phyloP scores from a whole-genome alignment of 2,113 vertebrate genomes.

The Gasterosteus nipponicus region DNA sequence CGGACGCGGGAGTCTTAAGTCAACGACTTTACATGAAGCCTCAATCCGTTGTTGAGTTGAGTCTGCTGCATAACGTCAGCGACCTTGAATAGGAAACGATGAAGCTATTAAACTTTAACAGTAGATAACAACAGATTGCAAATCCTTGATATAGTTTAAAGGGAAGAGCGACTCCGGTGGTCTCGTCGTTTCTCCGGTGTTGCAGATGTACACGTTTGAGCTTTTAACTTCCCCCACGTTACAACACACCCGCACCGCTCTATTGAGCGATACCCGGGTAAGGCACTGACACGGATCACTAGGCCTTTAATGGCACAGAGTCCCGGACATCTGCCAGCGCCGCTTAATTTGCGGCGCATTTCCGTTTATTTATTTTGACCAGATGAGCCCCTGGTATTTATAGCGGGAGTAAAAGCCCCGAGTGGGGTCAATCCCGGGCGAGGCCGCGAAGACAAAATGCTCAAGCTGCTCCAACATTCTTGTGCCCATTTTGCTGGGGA shows the following conservation, averaged over 20 bases:
- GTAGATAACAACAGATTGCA: neutral
- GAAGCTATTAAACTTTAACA: neutral
- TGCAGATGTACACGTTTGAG: neutral
- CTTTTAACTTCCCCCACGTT: no score
- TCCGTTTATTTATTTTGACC: constrained; percentile 80
- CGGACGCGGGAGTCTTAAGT: constrained; percentile 13
- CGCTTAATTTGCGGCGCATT: constrained; percentile 68
- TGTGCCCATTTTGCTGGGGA: constrained; percentile 63
- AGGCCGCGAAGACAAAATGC: constrained; percentile 73
- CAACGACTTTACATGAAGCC: neutral
- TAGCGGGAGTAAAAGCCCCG: constrained; percentile 74
- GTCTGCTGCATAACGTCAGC: neutral
- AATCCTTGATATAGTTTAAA: neutral
- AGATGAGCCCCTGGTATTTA: constrained; percentile 83
- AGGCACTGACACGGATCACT: constrained; percentile 27
- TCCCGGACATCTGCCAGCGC: constrained; percentile 64
- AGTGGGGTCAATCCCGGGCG: constrained; percentile 73
- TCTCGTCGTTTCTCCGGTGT: neutral
- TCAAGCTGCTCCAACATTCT: constrained; percentile 76
- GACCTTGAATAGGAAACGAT: neutral
- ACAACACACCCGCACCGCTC: no score
- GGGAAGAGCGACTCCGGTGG: neutral
- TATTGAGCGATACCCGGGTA: neutral
- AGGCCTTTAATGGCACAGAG: constrained; percentile 41
- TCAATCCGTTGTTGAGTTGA: constrained; percentile 37